Conservation (phyloP, 2,113 vertebrate genomes). For the Anhinga rufa region DNA sequence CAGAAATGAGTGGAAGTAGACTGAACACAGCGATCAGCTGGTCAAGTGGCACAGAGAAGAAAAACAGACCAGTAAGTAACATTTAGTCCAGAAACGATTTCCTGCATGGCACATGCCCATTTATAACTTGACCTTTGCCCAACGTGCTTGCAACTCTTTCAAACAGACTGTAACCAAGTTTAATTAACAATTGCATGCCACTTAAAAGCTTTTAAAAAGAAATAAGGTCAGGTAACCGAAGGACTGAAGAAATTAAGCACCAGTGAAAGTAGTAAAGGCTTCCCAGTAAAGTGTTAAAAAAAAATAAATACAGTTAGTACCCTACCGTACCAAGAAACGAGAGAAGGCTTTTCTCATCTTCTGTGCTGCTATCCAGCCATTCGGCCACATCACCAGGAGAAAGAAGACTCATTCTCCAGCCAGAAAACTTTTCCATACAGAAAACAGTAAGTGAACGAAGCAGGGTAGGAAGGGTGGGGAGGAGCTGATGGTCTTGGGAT, state of each 20-base stretch:
- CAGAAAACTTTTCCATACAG: conserved; percentile 82
- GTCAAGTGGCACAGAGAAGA: background rate
- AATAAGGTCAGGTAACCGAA: background rate
- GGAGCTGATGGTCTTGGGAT: conserved; percentile 58
- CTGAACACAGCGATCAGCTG: background rate
- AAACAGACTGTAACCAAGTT: background rate
- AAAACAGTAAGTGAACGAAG: conserved; percentile 59
- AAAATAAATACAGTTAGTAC: background rate
- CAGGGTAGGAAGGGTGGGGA: conserved; percentile 38
- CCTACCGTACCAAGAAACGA: conserved; percentile 84
- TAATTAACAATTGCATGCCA: background rate
- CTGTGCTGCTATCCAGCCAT: conserved; percentile 83
- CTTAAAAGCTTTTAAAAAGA: background rate
- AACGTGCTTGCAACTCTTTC: background rate
- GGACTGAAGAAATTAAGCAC: conserved; percentile 14
- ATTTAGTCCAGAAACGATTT: background rate
- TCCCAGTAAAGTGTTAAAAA: conserved; percentile 52
- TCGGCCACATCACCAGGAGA: conserved; percentile 77
- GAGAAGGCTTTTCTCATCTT: conserved; percentile 84
- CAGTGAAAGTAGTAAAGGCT: conserved; percentile 11
- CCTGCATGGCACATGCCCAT: background rate
- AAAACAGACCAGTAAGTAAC: background rate
- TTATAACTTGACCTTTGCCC: background rate
- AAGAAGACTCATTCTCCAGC: conserved; percentile 81
- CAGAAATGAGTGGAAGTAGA: background rate